phyloP scores from a whole-genome alignment of 2,113 vertebrate genomes.

The Copsychus sechellarum region DNA sequence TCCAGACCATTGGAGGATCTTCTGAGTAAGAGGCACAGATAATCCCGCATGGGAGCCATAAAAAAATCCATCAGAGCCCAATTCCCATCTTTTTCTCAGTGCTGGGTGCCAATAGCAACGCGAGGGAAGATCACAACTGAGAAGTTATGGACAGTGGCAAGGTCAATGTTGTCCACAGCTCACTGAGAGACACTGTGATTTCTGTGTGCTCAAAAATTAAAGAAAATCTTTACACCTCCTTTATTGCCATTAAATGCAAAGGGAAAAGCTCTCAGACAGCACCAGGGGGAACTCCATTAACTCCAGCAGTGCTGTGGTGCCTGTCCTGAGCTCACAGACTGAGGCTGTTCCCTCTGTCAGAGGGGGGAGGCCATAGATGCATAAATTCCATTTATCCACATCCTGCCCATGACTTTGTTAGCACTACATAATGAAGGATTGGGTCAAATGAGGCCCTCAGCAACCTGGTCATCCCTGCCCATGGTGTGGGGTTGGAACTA shows the following conservation, averaged over 20 bases:
- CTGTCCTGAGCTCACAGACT: background rate
- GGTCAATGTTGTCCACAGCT: background rate
- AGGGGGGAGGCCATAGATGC: background rate
- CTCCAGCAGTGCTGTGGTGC: background rate
- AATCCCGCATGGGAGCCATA: background rate
- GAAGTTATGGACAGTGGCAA: background rate
- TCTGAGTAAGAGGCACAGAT: background rate
- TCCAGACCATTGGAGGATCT: background rate
- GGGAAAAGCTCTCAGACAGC: background rate
- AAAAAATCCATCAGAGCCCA: background rate
- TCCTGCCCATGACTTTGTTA: background rate
- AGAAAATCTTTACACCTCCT: background rate
- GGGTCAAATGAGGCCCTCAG: background rate
- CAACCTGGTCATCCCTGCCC: background rate
- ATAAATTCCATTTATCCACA: background rate
- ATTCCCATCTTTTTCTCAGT: background rate
- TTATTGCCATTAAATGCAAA: background rate
- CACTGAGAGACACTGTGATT: background rate
- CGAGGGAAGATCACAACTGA: background rate
- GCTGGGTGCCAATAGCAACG: background rate
- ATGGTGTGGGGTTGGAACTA: background rate
- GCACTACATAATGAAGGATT: background rate
- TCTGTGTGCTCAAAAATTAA: background rate
- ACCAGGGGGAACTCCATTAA: rapidly evolving
- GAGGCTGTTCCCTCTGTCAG: background rate